A percentile compares a stretch with the other conserved stretches of the same genome.
phyloP scores from a whole-genome alignment of 2,797 vertebrate genomes.

The Rhinatrema bivittatum region DNA sequence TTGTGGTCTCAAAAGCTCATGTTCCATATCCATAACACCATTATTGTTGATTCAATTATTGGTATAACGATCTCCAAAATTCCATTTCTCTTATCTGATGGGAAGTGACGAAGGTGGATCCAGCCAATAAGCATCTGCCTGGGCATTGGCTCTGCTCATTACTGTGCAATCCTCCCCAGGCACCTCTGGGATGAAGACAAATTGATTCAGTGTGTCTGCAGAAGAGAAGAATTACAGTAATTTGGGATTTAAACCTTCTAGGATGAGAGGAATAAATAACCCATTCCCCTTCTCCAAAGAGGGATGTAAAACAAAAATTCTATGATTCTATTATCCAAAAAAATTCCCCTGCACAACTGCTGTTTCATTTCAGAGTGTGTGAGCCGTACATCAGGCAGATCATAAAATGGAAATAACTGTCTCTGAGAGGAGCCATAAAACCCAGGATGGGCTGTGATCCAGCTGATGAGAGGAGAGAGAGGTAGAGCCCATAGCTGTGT shows the following conservation, averaged over 20 bases:
- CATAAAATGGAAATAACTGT: slow-evolving; percentile 1
- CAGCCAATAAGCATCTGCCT: no score
- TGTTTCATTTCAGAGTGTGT: neutral
- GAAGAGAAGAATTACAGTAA: slow-evolving; percentile 31
- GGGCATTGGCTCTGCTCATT: no score
- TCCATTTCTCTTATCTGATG: no score
- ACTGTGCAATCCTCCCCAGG: no score
- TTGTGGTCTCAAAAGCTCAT: no score
- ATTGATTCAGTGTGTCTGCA: slow-evolving; percentile 39
- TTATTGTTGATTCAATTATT: no score
- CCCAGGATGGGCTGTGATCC: neutral
- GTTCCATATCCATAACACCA: no score
- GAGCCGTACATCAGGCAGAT: neutral
- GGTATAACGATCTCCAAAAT: no score
- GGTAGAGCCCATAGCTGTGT: no score
- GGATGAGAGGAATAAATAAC: slow-evolving; percentile 40
- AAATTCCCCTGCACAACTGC: neutral
- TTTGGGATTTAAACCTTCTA: slow-evolving; percentile 26
- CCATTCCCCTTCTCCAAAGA: slow-evolving; percentile 19
- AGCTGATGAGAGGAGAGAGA: no score
- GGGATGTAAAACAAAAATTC: slow-evolving; percentile 11
- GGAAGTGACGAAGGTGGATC: no score
- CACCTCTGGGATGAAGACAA: slow-evolving; percentile 21
- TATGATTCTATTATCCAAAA: slow-evolving; percentile 1
- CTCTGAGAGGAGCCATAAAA: neutral